These are phyloP conservation scores for Graphium colonna DNA, from an alignment of 2,888 invertebrate species.

Conservation along the genomic window DNA sequence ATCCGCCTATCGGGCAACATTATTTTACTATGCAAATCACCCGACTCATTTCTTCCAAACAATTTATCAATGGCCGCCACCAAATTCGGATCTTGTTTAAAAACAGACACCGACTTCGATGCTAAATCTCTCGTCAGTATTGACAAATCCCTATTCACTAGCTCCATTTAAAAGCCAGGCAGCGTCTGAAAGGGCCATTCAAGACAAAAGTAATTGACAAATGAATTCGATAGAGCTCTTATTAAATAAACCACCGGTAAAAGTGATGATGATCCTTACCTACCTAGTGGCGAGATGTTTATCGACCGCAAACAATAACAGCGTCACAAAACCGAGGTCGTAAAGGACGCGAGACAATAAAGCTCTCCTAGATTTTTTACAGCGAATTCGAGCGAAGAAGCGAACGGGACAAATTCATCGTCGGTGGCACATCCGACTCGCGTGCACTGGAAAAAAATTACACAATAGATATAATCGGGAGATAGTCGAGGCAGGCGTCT, in stretches of 20 bases:
- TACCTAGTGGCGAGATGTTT: conserved; percentile 77
- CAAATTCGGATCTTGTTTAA: conserved; percentile 61
- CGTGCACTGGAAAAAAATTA: conserved; percentile 67
- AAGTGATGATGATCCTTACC: conserved; percentile 76
- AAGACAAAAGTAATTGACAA: conserved; percentile 63
- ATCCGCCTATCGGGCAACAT: conserved; percentile 60
- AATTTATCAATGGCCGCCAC: conserved; percentile 62
- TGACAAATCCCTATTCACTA: conserved; percentile 58
- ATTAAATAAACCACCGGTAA: conserved; percentile 65
- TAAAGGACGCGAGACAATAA: conserved; percentile 76
- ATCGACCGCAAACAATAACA: conserved; percentile 79
- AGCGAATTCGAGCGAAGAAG: conserved; percentile 68
- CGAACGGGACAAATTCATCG: conserved; percentile 73
- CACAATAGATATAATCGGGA: conserved; percentile 78
- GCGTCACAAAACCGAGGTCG: conserved; percentile 74
- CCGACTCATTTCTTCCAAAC: conserved; percentile 35
- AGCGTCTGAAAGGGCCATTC: conserved; percentile 44
- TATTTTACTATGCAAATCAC: conserved; percentile 25
- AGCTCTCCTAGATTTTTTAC: conserved; percentile 73
- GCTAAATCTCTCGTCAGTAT: conserved; percentile 47
- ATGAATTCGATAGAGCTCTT: conserved; percentile 56
- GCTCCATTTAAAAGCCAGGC: conserved; percentile 44
- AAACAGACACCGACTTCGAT: conserved; percentile 40
- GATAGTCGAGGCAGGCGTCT: conserved; percentile 77
- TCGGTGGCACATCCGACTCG: conserved; percentile 77